Evolutionary conservation across 1,140 invertebrate genomes (phyloP), one percentile per base, ranked within the genome.

Genomic region (Globodera rostochiensis): DNA sequence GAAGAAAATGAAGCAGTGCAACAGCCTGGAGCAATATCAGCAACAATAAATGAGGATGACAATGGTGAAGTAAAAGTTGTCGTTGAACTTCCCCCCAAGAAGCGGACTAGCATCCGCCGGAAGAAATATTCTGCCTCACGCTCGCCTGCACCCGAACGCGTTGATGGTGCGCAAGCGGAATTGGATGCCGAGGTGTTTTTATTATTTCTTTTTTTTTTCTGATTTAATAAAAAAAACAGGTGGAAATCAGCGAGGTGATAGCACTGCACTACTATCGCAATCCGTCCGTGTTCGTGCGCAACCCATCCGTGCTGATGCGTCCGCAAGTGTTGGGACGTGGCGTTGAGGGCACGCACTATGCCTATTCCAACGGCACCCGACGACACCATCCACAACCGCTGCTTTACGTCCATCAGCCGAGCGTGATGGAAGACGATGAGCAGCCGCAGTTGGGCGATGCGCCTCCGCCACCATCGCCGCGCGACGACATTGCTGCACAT

Each of bases 131-230:
- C 77, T 25, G 77, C 64, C 4, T 64, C 50, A 21, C 66, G 77
- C 45, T 78, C 77, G 70, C 77, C 77, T 19, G 77, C 77, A 6
- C 77, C 77, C 9, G 77, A 78, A 47, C 77, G 77, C 47, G 64
- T 78, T 64, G 77, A 78, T 21, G 77, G 77, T 3, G 77, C 77
- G n/a, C 77, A 78, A 47, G 77, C 77, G 70, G 77, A 78, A 49
- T 69, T 78, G 70, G 70, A 78, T n/a, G 77, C 77, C 5, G 77
- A 78, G 66, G 57, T 64, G 57, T 19, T 19, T 64, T 64, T 11
- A 64, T 19, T 64, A 19, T 19, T 64, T 64, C 5, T 64, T 13
- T 13, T 13, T 2, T 19, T 76, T 57, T 76, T 19, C 15, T 19
- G n/a, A 64, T 19, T 64, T 36, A 36, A 1, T 25, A 25, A 2